Evolutionary conservation across 2,888 invertebrate species (phyloP).

Genomic region (Stenoptilia bipunctidactyla): DNA sequence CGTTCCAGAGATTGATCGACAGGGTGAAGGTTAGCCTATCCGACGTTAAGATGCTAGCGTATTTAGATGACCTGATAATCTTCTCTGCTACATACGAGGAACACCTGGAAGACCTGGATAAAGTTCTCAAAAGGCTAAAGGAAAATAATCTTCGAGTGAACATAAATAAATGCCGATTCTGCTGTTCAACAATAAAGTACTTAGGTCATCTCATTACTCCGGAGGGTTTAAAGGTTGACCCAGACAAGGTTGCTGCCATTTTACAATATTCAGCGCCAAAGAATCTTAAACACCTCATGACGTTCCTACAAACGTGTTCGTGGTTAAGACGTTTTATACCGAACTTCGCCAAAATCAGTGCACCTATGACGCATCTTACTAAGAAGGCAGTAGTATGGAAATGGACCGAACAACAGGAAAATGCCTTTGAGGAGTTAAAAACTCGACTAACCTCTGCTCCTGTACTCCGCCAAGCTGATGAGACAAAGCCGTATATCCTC

Average conservation of each 20-base stretch:
- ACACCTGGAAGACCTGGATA: conserved; percentile 15
- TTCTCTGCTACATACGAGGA: conserved; percentile 14
- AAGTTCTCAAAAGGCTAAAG: conserved; percentile 15
- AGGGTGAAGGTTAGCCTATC: no score
- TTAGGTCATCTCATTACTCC: conserved; percentile 14
- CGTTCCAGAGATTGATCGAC: conserved; percentile 19
- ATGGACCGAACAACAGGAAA: conserved; percentile 10
- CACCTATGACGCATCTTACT: conserved; percentile 13
- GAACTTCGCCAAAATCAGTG: conserved; percentile 10
- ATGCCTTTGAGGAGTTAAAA: conserved; percentile 1
- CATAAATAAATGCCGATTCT: conserved; percentile 12
- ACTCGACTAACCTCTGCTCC: conserved; percentile 6
- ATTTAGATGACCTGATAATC: conserved; percentile 19
- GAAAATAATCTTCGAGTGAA: conserved; percentile 17
- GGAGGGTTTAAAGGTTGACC: conserved; percentile 15
- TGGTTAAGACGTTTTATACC: conserved; percentile 15
- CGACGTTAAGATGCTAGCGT: no score
- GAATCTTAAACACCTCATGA: conserved; percentile 7
- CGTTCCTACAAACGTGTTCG: conserved; percentile 8
- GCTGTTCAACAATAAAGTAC: conserved; percentile 12
- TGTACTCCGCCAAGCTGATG: conserved; percentile 11
- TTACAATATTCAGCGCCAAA: conserved; percentile 5
- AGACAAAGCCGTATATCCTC: conserved; percentile 8
- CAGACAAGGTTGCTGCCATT: conserved; percentile 16
- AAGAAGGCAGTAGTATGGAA: conserved; percentile 11